Evolutionary conservation across 1,140 invertebrate genomes (phyloP).

Genomic region (Lanistes nyassanus): DNA sequence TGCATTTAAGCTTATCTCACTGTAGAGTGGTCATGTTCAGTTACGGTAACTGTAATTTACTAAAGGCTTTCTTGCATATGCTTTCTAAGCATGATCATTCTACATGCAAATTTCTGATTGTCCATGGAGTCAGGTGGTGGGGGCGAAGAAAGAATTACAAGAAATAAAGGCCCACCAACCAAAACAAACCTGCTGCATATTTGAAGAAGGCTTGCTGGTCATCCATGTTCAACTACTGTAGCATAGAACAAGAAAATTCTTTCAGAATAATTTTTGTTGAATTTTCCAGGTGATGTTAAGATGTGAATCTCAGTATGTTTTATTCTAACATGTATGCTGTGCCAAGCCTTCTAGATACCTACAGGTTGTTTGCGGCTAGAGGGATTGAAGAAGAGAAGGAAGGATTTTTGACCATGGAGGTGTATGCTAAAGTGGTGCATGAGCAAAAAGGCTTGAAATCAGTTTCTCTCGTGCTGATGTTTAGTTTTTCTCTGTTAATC

Average conservation of each 20-base stretch:
- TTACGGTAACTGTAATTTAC: not conserved
- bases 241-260: no score
- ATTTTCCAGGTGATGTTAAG: not conserved
- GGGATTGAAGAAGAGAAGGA: constrained; percentile 47
- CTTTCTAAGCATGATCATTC: constrained; percentile 48
- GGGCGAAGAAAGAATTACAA: not conserved
- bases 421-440: no score
- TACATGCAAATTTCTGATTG: constrained; percentile 30
- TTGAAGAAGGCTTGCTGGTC: constrained; percentile 27
- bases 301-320: constrained; percentile 10
- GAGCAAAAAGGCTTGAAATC: no score
- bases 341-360: constrained; percentile 55
- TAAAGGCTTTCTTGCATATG: constrained; percentile 1
- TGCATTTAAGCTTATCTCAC: no score
- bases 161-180: constrained; percentile 15
- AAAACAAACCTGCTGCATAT: constrained; percentile 21
- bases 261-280: no score
- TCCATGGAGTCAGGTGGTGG: no score
- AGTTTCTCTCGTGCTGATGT: no score
- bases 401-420: constrained; percentile 68
- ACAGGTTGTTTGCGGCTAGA: constrained; percentile 41
- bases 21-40: constrained; percentile 56
- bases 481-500: no score
- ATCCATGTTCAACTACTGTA: constrained; percentile 23
- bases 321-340: constrained; percentile 35